These are phyloP conservation scores for Leucoraja ocellata DNA, from an alignment of 2,797 vertebrate species.

Conservation along the genomic window DNA sequence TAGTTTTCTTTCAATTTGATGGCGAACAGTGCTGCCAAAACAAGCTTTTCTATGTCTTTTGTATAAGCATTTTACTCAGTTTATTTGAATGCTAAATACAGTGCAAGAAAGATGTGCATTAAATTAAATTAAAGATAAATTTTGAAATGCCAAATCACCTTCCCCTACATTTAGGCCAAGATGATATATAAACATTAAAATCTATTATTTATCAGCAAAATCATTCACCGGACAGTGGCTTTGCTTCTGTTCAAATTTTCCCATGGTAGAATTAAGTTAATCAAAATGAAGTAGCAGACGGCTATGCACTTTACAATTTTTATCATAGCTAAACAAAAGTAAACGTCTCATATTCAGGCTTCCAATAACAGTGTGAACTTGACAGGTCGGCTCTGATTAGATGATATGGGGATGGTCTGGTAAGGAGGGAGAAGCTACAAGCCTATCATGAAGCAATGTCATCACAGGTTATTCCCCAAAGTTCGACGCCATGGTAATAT, in stretches of 20 bases:
- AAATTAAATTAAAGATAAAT: neutral
- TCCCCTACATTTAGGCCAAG: neutral
- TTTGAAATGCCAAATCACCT: neutral
- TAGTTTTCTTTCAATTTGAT: neutral
- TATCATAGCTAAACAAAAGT: neutral
- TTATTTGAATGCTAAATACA: neutral
- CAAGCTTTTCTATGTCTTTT: neutral
- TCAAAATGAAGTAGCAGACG: neutral
- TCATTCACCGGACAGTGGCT: neutral
- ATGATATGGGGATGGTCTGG: too few species aligned
- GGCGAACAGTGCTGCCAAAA: neutral
- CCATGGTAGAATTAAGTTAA: neutral
- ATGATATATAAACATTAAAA: neutral
- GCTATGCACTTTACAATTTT: neutral
- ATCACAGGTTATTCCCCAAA: neutral
- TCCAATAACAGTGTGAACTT: neutral
- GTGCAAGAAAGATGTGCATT: neutral
- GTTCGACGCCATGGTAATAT: neutral
- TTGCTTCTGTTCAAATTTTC: neutral
- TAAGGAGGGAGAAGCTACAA: neutral
- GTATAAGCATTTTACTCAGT: too few species aligned
- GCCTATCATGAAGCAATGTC: neutral
- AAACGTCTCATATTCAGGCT: neutral
- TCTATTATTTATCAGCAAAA: neutral
- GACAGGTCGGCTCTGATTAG: too few species aligned